phyloP scores from a whole-genome alignment of 1,140 invertebrate genomes.

The Eulimnadia texana region DNA sequence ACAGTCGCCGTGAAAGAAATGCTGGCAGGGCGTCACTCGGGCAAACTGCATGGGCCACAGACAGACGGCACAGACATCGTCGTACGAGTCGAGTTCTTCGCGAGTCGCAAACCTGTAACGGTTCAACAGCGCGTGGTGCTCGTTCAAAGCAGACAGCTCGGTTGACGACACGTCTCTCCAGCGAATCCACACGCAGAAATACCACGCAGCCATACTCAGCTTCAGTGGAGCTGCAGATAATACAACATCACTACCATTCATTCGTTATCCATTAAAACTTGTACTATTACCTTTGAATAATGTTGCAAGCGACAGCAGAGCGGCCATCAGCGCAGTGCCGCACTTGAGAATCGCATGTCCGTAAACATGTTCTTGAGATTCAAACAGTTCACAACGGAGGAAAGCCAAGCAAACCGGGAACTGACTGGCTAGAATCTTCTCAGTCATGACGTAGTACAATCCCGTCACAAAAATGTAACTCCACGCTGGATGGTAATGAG shows the following conservation, averaged over 20 bases:
- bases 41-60: slow-evolving; percentile 48
- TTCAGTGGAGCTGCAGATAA: too few relatives aligned
- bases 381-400: slow-evolving; percentile 42
- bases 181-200: slow-evolving; percentile 50
- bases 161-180: slow-evolving; percentile 42
- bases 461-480: slow-evolving; percentile 47
- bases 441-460: slow-evolving; percentile 53
- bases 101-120: slow-evolving; percentile 45
- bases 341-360: slow-evolving; percentile 43
- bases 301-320: slow-evolving; percentile 35
- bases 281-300: slow-evolving; percentile 30
- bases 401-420: slow-evolving; percentile 39
- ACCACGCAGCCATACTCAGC: slow-evolving; percentile 40
- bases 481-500: slow-evolving; percentile 51
- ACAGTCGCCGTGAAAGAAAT: slow-evolving; percentile 60
- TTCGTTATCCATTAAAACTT: too few relatives aligned
- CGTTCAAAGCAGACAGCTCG: slow-evolving; percentile 35
- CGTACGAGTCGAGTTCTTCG: slow-evolving; percentile 46
- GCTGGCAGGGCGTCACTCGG: slow-evolving; percentile 54
- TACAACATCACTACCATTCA: too few relatives aligned
- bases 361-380: slow-evolving; percentile 49
- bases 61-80: slow-evolving; percentile 62
- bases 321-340: slow-evolving; percentile 38
- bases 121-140: slow-evolving; percentile 33
- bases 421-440: slow-evolving; percentile 46